phyloP scores from a whole-genome alignment of 2,888 invertebrate genomes.

The Nomada fucata region DNA sequence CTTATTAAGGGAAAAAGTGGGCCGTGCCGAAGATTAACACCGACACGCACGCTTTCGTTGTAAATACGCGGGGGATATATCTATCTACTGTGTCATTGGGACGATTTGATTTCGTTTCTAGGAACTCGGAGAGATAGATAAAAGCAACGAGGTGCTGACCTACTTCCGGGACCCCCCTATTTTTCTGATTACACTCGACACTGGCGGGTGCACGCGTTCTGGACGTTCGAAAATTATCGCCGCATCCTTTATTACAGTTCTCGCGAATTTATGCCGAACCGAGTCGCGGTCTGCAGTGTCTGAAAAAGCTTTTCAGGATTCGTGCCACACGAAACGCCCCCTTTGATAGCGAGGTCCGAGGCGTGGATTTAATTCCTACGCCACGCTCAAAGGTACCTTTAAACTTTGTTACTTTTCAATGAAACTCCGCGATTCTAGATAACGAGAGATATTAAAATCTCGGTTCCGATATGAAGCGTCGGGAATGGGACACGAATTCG shows the following conservation, averaged over 20 bases:
- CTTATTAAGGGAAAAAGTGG: constrained; percentile 60
- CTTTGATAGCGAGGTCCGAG: constrained; percentile 33
- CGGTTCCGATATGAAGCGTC: no score
- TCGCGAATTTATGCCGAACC: constrained; percentile 24
- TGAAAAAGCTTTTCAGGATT: constrained; percentile 14
- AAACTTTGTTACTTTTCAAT: not conserved
- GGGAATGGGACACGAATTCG: not conserved
- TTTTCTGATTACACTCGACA: not conserved
- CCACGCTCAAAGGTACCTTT: not conserved
- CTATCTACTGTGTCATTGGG: not conserved
- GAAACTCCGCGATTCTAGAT: not conserved
- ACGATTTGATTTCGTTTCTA: constrained; percentile 34
- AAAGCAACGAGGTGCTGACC: constrained; percentile 38
- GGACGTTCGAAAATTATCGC: constrained; percentile 23
- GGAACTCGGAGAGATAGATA: not conserved
- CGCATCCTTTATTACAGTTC: constrained; percentile 18
- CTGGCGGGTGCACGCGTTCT: constrained; percentile 25
- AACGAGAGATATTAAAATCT: not conserved
- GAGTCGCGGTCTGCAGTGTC: no score
- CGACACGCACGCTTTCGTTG: constrained; percentile 6
- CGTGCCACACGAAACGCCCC: not conserved
- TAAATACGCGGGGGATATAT: not conserved
- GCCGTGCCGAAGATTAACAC: constrained; percentile 47
- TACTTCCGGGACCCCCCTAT: constrained; percentile 20
- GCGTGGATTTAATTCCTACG: not conserved